Conservation (phyloP, 1,140 invertebrate species). For the Mya arenaria region DNA sequence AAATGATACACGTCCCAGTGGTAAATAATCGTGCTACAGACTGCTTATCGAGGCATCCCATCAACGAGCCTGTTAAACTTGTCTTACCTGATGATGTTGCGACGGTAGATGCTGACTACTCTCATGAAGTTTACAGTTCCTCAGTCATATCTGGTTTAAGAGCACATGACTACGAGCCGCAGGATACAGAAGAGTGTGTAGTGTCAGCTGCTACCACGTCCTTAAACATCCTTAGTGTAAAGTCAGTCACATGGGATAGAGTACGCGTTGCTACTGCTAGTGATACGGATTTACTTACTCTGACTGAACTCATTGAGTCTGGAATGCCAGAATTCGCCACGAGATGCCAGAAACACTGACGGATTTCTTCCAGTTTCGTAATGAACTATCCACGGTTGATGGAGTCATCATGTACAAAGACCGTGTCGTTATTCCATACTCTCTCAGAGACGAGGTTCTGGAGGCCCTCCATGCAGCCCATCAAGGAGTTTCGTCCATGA, state of each 20-base stretch:
- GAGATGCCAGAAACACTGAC: slow-evolving; percentile 24
- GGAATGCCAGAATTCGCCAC: slow-evolving; percentile 49
- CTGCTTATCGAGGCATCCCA: slow-evolving; percentile 38
- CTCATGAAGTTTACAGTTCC: background rate
- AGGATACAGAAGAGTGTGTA: background rate
- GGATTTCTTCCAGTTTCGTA: slow-evolving; percentile 51
- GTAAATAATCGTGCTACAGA: slow-evolving; percentile 41
- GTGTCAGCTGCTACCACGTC: background rate
- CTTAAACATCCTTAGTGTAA: background rate
- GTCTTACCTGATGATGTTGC: slow-evolving; percentile 47
- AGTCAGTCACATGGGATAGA: slow-evolving; percentile 19
- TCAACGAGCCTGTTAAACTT: slow-evolving; percentile 7
- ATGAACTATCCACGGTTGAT: slow-evolving; percentile 46
- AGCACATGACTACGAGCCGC: background rate
- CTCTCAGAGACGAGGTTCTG: slow-evolving; percentile 3
- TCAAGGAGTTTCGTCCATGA: slow-evolving; percentile 58
- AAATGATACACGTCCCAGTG: slow-evolving; percentile 52
- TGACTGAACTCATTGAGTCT: slow-evolving; percentile 43
- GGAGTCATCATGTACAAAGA: slow-evolving; percentile 56
- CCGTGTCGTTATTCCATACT: slow-evolving; percentile 25
- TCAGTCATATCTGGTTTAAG: background rate
- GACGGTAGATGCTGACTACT: background rate
- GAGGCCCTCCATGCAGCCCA: slow-evolving; percentile 54
- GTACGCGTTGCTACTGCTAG: slow-evolving; percentile 43
- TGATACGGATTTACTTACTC: slow-evolving; percentile 48